Percentiles rank a stretch among this genome's conserved stretches.
Conservation (phyloP, 2,888 invertebrate genomes). For the Gasteruption jaculator region DNA sequence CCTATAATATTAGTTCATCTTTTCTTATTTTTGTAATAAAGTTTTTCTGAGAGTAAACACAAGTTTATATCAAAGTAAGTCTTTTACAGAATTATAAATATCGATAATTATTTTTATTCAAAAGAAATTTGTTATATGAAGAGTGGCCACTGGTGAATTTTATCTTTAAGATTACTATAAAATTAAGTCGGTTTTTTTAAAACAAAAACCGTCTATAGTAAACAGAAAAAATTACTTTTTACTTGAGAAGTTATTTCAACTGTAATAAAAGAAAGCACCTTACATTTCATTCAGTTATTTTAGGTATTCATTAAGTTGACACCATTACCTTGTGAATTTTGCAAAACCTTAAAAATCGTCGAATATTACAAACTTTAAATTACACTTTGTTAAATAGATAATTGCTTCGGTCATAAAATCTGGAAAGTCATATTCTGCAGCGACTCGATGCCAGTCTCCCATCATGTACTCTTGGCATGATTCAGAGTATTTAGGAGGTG, state of each 20-base stretch:
- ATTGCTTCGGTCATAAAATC: slow-evolving; percentile 59
- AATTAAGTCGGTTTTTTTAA: too few species aligned
- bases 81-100: slow-evolving; percentile 11
- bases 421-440: slow-evolving; percentile 60
- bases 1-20: slow-evolving; percentile 7
- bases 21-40: background rate
- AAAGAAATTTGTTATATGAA: background rate
- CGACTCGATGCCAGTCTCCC: slow-evolving; percentile 59
- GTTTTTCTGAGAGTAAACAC: background rate
- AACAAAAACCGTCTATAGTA: too few species aligned
- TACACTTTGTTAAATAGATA: too few species aligned
- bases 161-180: slow-evolving; percentile 1
- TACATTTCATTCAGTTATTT: too few species aligned
- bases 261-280: too few species aligned
- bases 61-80: slow-evolving; percentile 29
- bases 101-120: slow-evolving; percentile 6
- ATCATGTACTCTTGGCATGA: slow-evolving; percentile 86
- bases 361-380: too few species aligned
- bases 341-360: too few species aligned
- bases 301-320: too few species aligned
- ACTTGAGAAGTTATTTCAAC: slow-evolving; percentile 23
- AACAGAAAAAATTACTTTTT: slow-evolving; percentile 3
- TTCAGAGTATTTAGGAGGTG: slow-evolving; percentile 81
- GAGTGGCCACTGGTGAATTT: too few species aligned
- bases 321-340: too few species aligned